These are phyloP conservation scores for Psilopogon haemacephalus DNA, from an alignment of 2,113 vertebrate species.

Conservation along the genomic window DNA sequence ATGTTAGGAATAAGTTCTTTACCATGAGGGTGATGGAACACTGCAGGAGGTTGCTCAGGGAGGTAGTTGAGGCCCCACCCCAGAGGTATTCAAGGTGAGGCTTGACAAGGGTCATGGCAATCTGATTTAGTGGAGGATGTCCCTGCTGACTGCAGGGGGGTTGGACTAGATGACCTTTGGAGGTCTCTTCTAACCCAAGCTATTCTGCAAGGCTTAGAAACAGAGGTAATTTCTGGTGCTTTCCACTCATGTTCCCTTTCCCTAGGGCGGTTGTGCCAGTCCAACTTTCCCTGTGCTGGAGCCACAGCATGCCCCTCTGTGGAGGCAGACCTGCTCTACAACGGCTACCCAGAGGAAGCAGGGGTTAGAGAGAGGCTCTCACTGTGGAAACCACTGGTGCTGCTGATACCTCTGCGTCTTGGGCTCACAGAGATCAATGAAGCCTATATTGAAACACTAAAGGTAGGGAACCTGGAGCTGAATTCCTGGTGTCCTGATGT, in stretches of 20 bases:
- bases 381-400: slow-evolving; percentile 90
- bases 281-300: slow-evolving; percentile 69
- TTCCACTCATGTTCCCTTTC: slow-evolving; percentile 4
- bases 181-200: no score
- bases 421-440: slow-evolving; percentile 96
- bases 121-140: no score
- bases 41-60: no score
- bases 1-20: no score
- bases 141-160: no score
- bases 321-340: slow-evolving; percentile 72
- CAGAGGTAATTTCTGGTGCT: not conserved
- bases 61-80: no score
- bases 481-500: not conserved
- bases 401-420: slow-evolving; percentile 95
- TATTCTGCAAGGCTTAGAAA: not conserved
- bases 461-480: slow-evolving; percentile 75
- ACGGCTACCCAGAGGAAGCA: slow-evolving; percentile 78
- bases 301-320: slow-evolving; percentile 65
- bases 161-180: no score
- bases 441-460: slow-evolving; percentile 95
- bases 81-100: no score
- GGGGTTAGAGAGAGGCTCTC: slow-evolving; percentile 71
- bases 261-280: slow-evolving; percentile 87
- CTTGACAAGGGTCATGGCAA: no score
- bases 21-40: no score